phyloP scores from a whole-genome alignment of 2,113 vertebrate genomes.

The Cygnus buccinator region DNA sequence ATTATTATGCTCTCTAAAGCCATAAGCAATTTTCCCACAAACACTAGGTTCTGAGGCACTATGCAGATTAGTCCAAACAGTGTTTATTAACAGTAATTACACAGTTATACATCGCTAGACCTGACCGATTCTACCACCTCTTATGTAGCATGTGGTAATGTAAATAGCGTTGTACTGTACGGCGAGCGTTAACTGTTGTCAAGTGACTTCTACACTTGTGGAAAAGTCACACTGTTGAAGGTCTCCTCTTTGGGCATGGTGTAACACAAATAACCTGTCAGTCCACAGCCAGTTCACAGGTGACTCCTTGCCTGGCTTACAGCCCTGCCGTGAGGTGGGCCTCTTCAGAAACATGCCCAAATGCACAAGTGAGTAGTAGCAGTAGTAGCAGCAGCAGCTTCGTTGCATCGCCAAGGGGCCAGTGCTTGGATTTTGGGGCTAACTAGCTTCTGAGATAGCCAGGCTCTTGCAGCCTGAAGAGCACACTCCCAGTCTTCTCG shows the following conservation, averaged over 20 bases:
- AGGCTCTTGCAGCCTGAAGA: not conserved
- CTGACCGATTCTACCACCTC: not conserved
- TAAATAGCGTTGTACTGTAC: not conserved
- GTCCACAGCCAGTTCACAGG: not conserved
- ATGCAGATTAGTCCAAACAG: not conserved
- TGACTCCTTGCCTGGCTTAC: not conserved
- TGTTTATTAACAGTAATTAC: not conserved
- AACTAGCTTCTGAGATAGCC: not conserved
- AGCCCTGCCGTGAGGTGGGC: not conserved
- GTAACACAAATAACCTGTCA: rapidly evolving
- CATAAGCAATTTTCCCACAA: not conserved
- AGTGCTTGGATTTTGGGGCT: not conserved
- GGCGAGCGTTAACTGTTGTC: not conserved
- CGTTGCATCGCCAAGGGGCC: not conserved
- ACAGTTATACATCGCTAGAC: not conserved
- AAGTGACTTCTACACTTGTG: not conserved
- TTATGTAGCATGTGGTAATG: not conserved
- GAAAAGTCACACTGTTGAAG: not conserved
- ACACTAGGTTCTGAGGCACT: not conserved
- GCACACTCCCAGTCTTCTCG: not conserved
- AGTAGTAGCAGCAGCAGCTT: not conserved
- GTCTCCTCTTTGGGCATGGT: not conserved
- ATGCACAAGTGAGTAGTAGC: not conserved
- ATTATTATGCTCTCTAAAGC: not conserved
- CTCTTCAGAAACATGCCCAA: not conserved